phyloP scores from a whole-genome alignment of 2,888 invertebrate genomes.

The Hypercompe scribonia region DNA sequence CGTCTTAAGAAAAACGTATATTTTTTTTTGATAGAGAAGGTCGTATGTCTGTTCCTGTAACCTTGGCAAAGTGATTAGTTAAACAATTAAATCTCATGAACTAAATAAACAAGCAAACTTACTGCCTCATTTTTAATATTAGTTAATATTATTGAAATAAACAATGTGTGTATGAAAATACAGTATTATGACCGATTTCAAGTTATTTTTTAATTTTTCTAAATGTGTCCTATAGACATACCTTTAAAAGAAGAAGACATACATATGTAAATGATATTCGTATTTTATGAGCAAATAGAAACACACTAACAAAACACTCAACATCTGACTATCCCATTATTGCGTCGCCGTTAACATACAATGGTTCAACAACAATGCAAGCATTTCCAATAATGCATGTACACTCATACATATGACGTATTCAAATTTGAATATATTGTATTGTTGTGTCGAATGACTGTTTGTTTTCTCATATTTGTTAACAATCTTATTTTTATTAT shows the following conservation, averaged over 20 bases:
- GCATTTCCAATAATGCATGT: slow-evolving; percentile 58
- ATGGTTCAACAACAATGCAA: slow-evolving; percentile 57
- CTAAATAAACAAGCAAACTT: neutral
- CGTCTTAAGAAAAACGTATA: too few species aligned
- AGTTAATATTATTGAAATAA: neutral
- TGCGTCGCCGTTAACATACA: slow-evolving; percentile 55
- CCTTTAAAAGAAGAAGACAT: neutral
- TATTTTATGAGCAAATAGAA: slow-evolving; percentile 11
- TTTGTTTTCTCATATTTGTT: slow-evolving; percentile 3
- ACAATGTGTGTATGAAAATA: neutral
- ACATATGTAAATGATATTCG: neutral
- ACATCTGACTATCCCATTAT: slow-evolving; percentile 47
- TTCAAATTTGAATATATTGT: slow-evolving; percentile 25
- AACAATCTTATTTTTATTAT: neutral
- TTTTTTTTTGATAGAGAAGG: too few species aligned
- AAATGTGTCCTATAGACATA: neutral
- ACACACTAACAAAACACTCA: slow-evolving; percentile 22
- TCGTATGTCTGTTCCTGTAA: too few species aligned
- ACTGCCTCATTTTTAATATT: neutral
- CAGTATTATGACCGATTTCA: neutral
- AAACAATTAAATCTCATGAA: too few species aligned
- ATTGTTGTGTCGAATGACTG: slow-evolving; percentile 14
- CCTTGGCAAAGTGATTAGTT: too few species aligned
- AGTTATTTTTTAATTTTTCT: neutral
- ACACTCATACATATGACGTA: slow-evolving; percentile 32